Percentiles rank a stretch among this genome's conserved stretches.
Evolutionary conservation across 2,797 vertebrate genomes (phyloP).

Genomic region (Micrastur ruficollis): DNA sequence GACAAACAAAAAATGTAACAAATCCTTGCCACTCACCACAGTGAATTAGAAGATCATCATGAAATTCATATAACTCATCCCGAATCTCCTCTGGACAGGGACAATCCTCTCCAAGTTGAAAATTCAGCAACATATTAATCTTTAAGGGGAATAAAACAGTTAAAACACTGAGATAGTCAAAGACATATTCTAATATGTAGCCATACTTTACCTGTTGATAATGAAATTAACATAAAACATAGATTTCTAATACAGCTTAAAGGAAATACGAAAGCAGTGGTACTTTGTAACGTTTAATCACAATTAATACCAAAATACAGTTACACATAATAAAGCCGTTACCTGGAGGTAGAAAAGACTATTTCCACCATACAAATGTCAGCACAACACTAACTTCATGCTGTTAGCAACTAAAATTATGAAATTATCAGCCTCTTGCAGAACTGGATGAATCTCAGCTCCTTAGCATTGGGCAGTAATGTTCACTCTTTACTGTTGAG

Average conservation of each 20-base stretch:
- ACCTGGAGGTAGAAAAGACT: not conserved
- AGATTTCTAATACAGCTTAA: not conserved
- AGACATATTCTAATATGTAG: not conserved
- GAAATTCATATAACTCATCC: conserved; percentile 91
- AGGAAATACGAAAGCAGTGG: not conserved
- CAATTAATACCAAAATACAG: not conserved
- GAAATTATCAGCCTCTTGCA: not conserved
- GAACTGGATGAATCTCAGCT: not conserved
- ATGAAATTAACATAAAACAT: not conserved
- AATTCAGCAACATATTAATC: conserved; percentile 98
- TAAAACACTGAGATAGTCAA: not conserved
- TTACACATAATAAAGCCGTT: not conserved
- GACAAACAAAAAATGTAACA: not conserved
- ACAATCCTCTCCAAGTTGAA: conserved; percentile 92
- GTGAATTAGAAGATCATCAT: conserved; percentile 92
- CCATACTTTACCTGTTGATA: not conserved
- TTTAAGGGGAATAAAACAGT: conserved; percentile 68
- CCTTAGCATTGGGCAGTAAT: not conserved
- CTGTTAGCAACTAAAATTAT: not conserved
- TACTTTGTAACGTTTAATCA: not conserved
- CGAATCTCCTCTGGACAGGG: conserved; percentile 94
- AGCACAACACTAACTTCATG: not conserved
- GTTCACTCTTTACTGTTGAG: not conserved
- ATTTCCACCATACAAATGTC: not conserved
- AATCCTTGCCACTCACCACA: conserved; percentile 82